phyloP scores from a whole-genome alignment of 2,797 vertebrate genomes.

The Tenualosa thibaudeaui region DNA sequence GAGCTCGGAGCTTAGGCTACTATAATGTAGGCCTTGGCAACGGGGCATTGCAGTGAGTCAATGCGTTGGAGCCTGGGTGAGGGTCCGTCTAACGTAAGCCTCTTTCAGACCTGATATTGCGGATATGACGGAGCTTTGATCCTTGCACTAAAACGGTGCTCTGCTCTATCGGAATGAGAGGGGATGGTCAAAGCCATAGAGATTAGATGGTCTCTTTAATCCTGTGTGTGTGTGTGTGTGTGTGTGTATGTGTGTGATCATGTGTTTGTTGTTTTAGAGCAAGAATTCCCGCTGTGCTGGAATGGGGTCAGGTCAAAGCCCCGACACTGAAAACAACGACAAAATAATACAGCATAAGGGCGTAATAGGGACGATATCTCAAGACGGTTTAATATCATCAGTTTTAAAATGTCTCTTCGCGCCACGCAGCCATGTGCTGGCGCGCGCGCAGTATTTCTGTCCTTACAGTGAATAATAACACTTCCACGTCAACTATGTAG shows the following conservation, averaged over 20 bases:
- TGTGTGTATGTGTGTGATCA: not conserved
- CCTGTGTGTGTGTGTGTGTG: not conserved
- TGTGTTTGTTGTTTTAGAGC: conserved; percentile 5
- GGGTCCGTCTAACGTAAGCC: not conserved
- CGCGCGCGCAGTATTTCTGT: not conserved
- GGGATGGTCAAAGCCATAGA: not conserved
- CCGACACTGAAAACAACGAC: not conserved
- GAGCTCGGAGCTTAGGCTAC: not conserved
- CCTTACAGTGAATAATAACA: conserved; percentile 37
- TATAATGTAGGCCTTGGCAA: not conserved
- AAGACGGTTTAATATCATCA: not conserved
- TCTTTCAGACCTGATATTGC: not conserved
- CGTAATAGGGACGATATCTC: not conserved
- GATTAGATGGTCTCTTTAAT: conserved; percentile 19
- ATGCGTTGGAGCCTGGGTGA: not conserved
- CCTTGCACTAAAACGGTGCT: not conserved
- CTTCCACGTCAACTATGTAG: conserved; percentile 46
- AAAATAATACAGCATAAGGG: not conserved
- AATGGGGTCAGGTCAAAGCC: conserved; percentile 37
- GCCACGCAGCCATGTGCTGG: conserved; percentile 21
- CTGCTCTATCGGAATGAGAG: conserved; percentile 11
- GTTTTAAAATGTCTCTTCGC: conserved; percentile 16
- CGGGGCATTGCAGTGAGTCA: too few relatives aligned
- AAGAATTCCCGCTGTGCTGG: conserved; percentile 6
- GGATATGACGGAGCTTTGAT: not conserved